Evolutionary conservation across 1,140 invertebrate species (phyloP), one percentile per base, ranked within the genome.

Genomic region (Orius insidiosus): DNA sequence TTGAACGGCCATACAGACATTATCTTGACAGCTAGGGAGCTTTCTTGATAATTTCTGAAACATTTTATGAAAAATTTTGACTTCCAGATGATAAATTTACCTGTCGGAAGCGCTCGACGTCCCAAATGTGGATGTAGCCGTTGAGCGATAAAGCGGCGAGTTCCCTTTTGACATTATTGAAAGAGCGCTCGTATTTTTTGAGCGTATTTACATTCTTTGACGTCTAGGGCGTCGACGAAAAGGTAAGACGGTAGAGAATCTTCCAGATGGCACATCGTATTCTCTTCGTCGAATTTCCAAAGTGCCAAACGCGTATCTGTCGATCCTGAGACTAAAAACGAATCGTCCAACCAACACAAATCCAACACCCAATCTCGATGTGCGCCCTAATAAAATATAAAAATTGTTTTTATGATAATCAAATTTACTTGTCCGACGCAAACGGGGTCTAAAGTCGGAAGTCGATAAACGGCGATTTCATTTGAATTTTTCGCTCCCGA

Each of bases 321-420:
- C 0, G 88, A 92, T 3, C 90, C 90, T 15, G 87, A 88, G 11
- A 95, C 88, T 42, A 95, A 61, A 67, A 89, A 93, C 61, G 94
- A 81, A 66, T 96, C 92, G 64, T 96, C 90, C 38, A 97, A 60
- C 92, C 92, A 97, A 56, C 82, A 85, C 72, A 93, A 78, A 57
- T 94, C 93, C 66, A 95, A 90, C 35, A 94, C 85, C 79, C 88
- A 92, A 62, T 96, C 90, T 58, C 76, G 75, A 63, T 97, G 92
- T 10, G 83, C 57, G 18, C 50, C 73, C 57, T 55, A 58, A 60
- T 40, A 53, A 4, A 7, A 24, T 4, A 24, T 24, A 24, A 4
- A 4, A 24, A 24, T 24, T 36, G 3, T 36, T 36, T 36, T 36
- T 4, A 3, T 18, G 16, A 13, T 13, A 2, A 13, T 45, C n/a